Evolutionary conservation across 1,140 invertebrate genomes (phyloP).

Genomic region (Aricia agestis): DNA sequence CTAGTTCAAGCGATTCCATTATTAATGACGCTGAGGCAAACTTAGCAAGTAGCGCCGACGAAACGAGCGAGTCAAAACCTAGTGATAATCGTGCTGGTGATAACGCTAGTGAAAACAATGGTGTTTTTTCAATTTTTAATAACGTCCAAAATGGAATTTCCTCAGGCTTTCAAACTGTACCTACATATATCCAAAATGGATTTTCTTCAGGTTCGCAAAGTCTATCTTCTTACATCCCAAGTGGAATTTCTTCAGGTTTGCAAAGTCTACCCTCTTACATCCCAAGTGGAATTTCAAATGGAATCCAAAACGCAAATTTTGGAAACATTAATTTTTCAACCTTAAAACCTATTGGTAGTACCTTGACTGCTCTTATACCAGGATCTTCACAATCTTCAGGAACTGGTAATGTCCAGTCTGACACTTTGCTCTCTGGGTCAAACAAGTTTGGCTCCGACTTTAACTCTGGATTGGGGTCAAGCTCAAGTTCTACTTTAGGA

Average conservation of each 20-base stretch:
- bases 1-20: background rate
- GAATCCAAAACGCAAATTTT: too few species aligned
- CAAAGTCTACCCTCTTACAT: background rate
- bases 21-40: background rate
- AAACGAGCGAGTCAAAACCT: background rate
- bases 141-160: background rate
- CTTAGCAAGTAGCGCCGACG: background rate
- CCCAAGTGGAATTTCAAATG: too few species aligned
- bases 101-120: conserved; percentile 11
- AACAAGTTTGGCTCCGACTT: conserved; percentile 22
- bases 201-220: background rate
- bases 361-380: background rate
- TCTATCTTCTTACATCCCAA: background rate
- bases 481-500: conserved; percentile 19
- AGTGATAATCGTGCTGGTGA: background rate
- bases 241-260: background rate
- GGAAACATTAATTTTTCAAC: background rate
- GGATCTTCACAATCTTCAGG: background rate
- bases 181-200: background rate
- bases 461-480: conserved; percentile 11
- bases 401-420: background rate
- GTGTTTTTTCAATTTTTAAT: conserved; percentile 11
- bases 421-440: conserved; percentile 9
- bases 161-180: background rate
- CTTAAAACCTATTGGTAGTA: background rate